Evolutionary conservation across 2,113 vertebrate species (phyloP).

Genomic region (Sebastes fasciatus): DNA sequence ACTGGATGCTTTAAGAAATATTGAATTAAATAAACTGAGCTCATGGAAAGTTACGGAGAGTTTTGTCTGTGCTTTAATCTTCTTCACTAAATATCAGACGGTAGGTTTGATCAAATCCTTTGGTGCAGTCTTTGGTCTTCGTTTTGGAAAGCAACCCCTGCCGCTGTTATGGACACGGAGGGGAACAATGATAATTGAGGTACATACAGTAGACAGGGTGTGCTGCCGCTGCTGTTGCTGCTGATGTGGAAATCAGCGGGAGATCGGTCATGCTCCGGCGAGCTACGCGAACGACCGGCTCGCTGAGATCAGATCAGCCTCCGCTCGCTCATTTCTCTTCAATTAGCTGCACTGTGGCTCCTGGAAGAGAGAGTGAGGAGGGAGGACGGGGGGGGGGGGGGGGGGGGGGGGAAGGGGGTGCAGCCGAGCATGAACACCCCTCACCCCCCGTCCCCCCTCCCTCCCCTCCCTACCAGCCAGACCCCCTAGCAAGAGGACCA

Average conservation of each 20-base stretch:
- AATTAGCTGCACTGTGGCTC: slow-evolving; percentile 82
- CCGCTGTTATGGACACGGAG: not conserved
- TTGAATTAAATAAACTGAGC: not conserved
- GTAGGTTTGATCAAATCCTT: not conserved
- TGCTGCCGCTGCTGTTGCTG: slow-evolving; percentile 25
- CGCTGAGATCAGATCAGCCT: slow-evolving; percentile 67
- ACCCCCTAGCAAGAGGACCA: slow-evolving; percentile 71
- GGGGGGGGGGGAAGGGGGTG: slow-evolving; percentile 24
- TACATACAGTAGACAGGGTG: slow-evolving; percentile 11
- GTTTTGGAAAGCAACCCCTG: slow-evolving; percentile 19
- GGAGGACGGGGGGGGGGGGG: not conserved
- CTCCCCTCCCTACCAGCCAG: slow-evolving; percentile 49
- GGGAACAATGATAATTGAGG: slow-evolving; percentile 35
- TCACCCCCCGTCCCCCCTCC: not conserved
- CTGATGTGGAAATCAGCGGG: slow-evolving; percentile 47
- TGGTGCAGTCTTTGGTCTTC: not conserved
- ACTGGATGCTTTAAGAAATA: not conserved
- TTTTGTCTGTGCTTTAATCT: not conserved
- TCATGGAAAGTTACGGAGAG: too few species aligned
- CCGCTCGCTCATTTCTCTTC: slow-evolving; percentile 82
- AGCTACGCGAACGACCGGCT: slow-evolving; percentile 30
- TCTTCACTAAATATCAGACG: not conserved
- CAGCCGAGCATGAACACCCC: slow-evolving; percentile 68
- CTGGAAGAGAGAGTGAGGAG: slow-evolving; percentile 42
- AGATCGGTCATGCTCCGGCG: slow-evolving; percentile 37